A percentile compares a stretch with the other conserved stretches of the same genome.
These are phyloP conservation scores for Lordiphosa stackelbergi DNA, from an alignment of 1,140 invertebrate species.

Conservation along the genomic window DNA sequence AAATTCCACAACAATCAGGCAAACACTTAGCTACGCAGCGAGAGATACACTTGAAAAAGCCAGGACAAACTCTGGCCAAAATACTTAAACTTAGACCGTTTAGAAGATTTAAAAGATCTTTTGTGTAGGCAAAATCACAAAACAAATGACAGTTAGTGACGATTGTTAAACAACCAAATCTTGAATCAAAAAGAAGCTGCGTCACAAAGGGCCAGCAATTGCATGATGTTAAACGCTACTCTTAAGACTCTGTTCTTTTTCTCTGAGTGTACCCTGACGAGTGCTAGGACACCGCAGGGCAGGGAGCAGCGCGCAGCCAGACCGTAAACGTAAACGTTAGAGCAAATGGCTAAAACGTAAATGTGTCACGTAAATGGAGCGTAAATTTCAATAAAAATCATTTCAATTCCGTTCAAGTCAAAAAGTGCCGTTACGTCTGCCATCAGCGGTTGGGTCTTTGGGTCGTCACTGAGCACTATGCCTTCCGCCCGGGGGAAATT, in stretches of 20 bases:
- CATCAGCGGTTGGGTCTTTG: background rate
- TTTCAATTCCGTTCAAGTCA: constrained; percentile 67
- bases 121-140: no score
- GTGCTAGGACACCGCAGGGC: constrained; percentile 8
- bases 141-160: no score
- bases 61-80: no score
- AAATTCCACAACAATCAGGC: constrained; percentile 52
- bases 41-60: constrained; percentile 33
- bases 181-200: no score
- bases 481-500: constrained; percentile 66
- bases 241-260: no score
- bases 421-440: constrained; percentile 56
- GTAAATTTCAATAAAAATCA: constrained; percentile 76
- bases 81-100: no score
- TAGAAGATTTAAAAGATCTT: no score
- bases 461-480: constrained; percentile 55
- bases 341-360: constrained; percentile 72
- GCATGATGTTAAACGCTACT: no score
- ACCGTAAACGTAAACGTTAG: constrained; percentile 26
- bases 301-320: background rate
- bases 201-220: no score
- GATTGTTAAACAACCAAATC: no score
- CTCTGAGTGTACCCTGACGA: no score
- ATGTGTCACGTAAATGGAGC: constrained; percentile 75
- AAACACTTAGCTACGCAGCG: constrained; percentile 55